Percentiles rank a stretch among this genome's conserved stretches.
Evolutionary conservation across 2,797 vertebrate genomes (phyloP).

Genomic region (Numenius phaeopus): DNA sequence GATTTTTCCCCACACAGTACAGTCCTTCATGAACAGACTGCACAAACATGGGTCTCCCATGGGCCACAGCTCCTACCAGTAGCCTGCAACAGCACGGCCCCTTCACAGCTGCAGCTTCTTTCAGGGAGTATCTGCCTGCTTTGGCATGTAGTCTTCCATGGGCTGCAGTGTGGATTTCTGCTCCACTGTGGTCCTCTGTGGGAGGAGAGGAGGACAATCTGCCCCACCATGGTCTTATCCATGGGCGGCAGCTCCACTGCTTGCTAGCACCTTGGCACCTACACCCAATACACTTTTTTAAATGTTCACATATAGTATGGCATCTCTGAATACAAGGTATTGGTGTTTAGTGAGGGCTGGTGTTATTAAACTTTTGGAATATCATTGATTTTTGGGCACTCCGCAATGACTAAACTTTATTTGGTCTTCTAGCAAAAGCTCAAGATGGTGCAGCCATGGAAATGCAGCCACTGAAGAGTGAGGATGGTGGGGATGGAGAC

Average conservation of each 20-base stretch:
- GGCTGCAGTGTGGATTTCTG: neutral
- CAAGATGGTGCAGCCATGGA: slow-evolving; percentile 99
- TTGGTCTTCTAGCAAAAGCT: slow-evolving; percentile 88
- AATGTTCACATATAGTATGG: neutral
- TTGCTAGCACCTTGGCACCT: neutral
- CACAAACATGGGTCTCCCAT: fast-evolving
- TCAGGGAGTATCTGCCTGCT: neutral
- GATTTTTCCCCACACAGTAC: neutral
- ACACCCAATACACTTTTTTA: neutral
- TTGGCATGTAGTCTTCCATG: neutral
- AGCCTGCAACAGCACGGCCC: fast-evolving
- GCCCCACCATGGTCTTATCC: neutral
- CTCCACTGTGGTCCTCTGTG: neutral
- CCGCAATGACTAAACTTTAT: neutral
- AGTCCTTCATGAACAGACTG: neutral
- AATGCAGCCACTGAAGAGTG: slow-evolving; percentile 98
- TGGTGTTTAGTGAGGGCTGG: neutral
- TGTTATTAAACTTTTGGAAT: neutral
- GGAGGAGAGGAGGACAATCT: neutral
- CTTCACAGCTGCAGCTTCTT: neutral
- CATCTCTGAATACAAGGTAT: neutral
- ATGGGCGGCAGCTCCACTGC: neutral
- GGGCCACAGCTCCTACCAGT: neutral
- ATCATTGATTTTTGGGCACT: neutral
- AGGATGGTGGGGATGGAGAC: slow-evolving; percentile 91